Conservation (phyloP, 2,113 vertebrate species). For the Bubalus kerabau region DNA sequence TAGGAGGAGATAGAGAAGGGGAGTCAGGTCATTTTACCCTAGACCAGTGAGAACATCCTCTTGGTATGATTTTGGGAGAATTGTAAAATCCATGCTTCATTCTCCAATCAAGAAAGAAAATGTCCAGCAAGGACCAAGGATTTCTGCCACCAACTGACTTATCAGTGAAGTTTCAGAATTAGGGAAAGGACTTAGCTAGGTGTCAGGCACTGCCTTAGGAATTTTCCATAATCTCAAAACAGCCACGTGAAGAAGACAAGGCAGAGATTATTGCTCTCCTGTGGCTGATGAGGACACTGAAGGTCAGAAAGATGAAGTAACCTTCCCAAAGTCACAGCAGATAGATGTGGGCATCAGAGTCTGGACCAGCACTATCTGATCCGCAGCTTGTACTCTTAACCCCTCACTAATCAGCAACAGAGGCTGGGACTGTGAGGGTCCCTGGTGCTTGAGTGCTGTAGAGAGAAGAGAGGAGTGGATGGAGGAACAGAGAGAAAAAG, state of each 20-base stretch:
- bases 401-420: not conserved
- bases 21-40: not conserved
- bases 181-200: not conserved
- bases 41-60: not conserved
- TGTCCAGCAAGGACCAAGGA: not conserved
- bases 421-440: not conserved
- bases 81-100: not conserved
- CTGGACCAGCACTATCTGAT: not conserved
- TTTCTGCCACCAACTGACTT: not conserved
- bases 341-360: not conserved
- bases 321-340: not conserved
- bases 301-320: not conserved
- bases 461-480: not conserved
- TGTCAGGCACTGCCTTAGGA: not conserved
- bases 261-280: not conserved
- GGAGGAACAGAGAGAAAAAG: not conserved
- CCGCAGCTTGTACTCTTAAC: not conserved
- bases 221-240: not conserved
- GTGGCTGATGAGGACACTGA: not conserved
- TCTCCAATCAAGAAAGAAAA: not conserved
- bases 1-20: not conserved
- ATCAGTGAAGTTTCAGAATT: not conserved
- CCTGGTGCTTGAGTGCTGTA: not conserved
- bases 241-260: not conserved
- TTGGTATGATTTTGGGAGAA: not conserved